A percentile compares a stretch with the other conserved stretches of the same genome.
Conservation (phyloP, 35 echinoderm and acorn worm genomes). For the Patiria miniata region DNA sequence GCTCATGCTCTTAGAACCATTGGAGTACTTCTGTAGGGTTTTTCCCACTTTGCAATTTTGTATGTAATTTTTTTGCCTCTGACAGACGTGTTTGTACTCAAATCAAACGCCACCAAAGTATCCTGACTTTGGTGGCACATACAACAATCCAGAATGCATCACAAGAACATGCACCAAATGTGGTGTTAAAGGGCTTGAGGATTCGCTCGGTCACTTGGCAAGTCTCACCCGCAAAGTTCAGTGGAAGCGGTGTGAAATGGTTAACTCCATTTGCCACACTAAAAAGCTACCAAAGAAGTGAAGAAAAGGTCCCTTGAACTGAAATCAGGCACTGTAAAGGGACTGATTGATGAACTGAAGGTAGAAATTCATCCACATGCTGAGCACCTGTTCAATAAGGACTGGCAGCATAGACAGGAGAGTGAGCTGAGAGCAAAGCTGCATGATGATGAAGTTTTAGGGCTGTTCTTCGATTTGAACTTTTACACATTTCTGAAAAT, state of each 20-base stretch:
- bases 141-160: slow-evolving; percentile 34
- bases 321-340: slow-evolving; percentile 16
- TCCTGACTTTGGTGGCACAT: too few species aligned
- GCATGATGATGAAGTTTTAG: slow-evolving; percentile 38
- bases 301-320: slow-evolving; percentile 28
- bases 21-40: too few species aligned
- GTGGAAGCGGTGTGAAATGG: slow-evolving; percentile 44
- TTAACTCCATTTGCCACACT: background rate
- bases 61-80: too few species aligned
- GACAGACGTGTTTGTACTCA: too few species aligned
- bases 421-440: slow-evolving; percentile 20
- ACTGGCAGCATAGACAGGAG: slow-evolving; percentile 47
- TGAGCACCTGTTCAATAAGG: slow-evolving; percentile 45
- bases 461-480: too few species aligned
- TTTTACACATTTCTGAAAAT: too few species aligned
- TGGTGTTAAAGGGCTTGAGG: slow-evolving; percentile 8
- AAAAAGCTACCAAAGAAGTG: slow-evolving; percentile 16
- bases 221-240: background rate
- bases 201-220: background rate
- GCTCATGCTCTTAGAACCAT: too few species aligned
- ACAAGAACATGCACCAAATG: slow-evolving; percentile 17
- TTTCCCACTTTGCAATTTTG: too few species aligned
- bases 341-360: slow-evolving; percentile 12
- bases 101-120: too few species aligned
- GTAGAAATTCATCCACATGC: slow-evolving; percentile 33